Base-by-base conservation (phyloP, 2,888 invertebrate species). In the Campoplex capitator region DNA sequence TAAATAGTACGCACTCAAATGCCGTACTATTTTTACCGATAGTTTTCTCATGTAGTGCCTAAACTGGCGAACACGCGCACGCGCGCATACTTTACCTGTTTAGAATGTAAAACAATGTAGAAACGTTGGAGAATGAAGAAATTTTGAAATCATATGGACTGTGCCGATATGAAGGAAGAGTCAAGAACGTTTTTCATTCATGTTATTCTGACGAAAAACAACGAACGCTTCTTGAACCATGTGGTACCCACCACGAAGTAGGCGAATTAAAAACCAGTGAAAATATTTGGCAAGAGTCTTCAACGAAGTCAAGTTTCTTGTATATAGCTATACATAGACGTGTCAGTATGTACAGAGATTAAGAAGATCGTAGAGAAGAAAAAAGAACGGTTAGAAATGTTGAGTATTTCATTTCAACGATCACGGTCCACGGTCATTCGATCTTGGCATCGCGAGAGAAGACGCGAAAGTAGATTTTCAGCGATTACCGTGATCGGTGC, bases 1-100 rank as follows among this genome's bases (percentile, higher is more conserved):
- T 93, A 93, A 93, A 94, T 94, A 94, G 93, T 93, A 90, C 90
- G 90, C 90, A 91, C 91, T 92, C 90, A 91, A 93, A 94, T 94
- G 91, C 92, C 93, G 91, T 90, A 92, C 92, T 93, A 94, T 94
- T 94, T 94, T 92, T 92, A 92, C 91, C 93, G 90, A 92, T 92
- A 90, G 89, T 88, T 83, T 58, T 81, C 68, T 71, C 75, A 68
- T 79, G 54, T 76, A 48, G 54, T 35, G 16, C 45, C 18, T 71
- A 58, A n/a, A 58, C 35, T n/a, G 56, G 45, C 4, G 38, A 38
- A 3, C 6, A 38, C 38, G 38, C 6, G 38, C 38, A 3, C 38
- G 38, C 4, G 3, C 16, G 48, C 51, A 45, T 78, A 67, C 51
- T 45, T 67, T 54, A 74, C 74, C 54, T 54, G 32, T 74, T 67